Conservation (phyloP, 2,113 vertebrate genomes). For the Raja brachyura region DNA sequence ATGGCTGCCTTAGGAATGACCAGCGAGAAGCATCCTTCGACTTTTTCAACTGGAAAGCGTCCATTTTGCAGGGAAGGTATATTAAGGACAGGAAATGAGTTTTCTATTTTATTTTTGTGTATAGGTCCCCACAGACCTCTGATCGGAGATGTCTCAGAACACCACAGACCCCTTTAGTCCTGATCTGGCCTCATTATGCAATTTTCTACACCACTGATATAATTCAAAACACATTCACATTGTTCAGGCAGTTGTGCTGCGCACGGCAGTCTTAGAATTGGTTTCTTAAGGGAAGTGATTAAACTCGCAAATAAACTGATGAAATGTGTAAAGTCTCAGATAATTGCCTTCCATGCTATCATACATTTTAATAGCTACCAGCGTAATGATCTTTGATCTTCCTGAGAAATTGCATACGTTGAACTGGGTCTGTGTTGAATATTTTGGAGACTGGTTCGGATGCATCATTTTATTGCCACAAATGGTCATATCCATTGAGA, state of each 20-base stretch:
- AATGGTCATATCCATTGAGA: not conserved
- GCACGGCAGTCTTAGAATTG: slow-evolving; percentile 26
- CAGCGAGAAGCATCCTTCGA: not conserved
- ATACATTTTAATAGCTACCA: slow-evolving; percentile 32
- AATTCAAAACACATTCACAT: slow-evolving; percentile 33
- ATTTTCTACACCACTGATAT: slow-evolving; percentile 24
- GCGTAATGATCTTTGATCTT: slow-evolving; percentile 31
- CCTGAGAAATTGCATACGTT: not conserved
- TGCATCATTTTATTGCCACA: not conserved
- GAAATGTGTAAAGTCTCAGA: slow-evolving; percentile 29
- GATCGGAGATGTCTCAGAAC: not conserved
- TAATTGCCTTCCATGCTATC: slow-evolving; percentile 27
- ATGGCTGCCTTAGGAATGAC: not conserved
- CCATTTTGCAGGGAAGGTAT: not conserved
- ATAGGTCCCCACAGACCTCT: slow-evolving; percentile 3
- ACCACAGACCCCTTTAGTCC: slow-evolving; percentile 17
- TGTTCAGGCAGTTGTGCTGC: slow-evolving; percentile 18
- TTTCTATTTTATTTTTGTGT: slow-evolving; percentile 24
- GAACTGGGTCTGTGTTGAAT: not conserved
- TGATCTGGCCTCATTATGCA: slow-evolving; percentile 24
- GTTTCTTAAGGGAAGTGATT: slow-evolving; percentile 34
- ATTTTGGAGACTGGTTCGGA: not conserved
- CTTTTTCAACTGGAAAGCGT: not conserved
- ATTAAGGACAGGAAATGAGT: slow-evolving; percentile 16
- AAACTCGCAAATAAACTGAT: slow-evolving; percentile 28